Evolutionary conservation across 2,797 vertebrate genomes (phyloP).

Genomic region (Dicrostonyx torquatus): DNA sequence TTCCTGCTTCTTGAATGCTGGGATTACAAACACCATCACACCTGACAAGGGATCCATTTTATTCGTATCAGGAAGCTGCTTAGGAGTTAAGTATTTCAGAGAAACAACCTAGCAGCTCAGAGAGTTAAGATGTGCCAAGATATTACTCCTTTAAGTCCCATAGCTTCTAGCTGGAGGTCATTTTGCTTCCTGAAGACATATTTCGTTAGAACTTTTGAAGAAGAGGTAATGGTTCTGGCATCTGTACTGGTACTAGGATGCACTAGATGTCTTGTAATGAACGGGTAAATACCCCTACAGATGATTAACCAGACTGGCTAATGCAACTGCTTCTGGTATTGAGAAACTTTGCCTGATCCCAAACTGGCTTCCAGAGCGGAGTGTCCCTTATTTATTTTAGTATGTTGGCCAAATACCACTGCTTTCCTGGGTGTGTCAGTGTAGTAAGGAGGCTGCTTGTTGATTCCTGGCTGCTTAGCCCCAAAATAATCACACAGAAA

Average conservation of each 20-base stretch:
- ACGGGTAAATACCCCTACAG: neutral
- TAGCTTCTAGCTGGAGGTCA: neutral
- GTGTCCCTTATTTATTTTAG: constrained; percentile 12
- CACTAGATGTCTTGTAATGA: neutral
- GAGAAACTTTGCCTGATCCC: constrained; percentile 18
- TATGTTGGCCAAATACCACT: constrained; percentile 39
- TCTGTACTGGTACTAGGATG: neutral
- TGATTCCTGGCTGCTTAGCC: no score
- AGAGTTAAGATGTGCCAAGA: neutral
- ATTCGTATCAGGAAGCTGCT: neutral
- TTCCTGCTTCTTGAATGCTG: neutral
- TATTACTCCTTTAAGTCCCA: neutral
- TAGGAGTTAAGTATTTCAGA: constrained; percentile 5
- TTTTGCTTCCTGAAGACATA: neutral
- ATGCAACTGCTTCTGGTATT: neutral
- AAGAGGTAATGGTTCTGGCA: neutral
- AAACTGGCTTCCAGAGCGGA: neutral
- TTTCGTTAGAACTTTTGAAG: neutral
- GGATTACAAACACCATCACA: neutral
- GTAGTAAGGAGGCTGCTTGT: no score
- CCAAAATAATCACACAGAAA: no score
- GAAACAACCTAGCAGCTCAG: neutral
- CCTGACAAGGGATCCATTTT: neutral
- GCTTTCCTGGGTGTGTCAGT: neutral
- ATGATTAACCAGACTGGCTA: constrained; percentile 48